phyloP scores from a whole-genome alignment of 2,113 vertebrate species.

The Psittacula cyanocephala region DNA sequence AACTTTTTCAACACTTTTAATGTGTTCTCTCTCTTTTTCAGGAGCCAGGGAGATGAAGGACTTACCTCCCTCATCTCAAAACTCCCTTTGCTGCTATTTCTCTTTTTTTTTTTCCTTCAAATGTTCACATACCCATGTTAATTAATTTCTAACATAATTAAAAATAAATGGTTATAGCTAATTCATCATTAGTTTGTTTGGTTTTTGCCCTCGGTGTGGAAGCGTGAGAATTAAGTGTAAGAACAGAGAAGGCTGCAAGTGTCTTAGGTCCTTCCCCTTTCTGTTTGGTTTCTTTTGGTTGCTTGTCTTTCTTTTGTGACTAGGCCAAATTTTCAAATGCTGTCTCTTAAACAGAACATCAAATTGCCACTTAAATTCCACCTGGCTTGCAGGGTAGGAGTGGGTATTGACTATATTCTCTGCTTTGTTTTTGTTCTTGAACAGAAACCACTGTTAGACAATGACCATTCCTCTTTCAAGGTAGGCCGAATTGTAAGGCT shows the following conservation, averaged over 20 bases:
- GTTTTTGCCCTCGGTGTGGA: conserved; percentile 47
- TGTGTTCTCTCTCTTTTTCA: conserved; percentile 71
- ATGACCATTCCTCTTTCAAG: conserved; percentile 67
- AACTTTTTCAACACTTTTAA: conserved; percentile 41
- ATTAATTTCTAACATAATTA: conserved; percentile 28
- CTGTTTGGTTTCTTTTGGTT: neutral
- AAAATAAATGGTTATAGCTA: conserved; percentile 66
- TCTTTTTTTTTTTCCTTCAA: conserved; percentile 6
- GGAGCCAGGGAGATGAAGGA: conserved; percentile 69
- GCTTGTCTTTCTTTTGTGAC: neutral
- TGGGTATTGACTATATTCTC: conserved; percentile 68
- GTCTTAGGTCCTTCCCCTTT: neutral
- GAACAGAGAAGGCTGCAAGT: neutral
- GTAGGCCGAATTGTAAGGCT: conserved; percentile 70
- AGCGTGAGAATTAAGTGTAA: neutral
- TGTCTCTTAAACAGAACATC: conserved; percentile 60
- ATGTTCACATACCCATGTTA: conserved; percentile 53
- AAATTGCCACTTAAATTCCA: conserved; percentile 54
- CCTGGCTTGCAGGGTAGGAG: conserved; percentile 62
- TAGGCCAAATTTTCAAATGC: conserved; percentile 65
- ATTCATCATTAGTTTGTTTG: conserved; percentile 63
- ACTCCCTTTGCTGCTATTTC: conserved; percentile 56
- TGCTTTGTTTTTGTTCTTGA: conserved; percentile 66
- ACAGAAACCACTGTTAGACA: conserved; percentile 65
- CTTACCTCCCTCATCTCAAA: conserved; percentile 65